phyloP scores from a whole-genome alignment of 2,888 invertebrate genomes.

The Megamerina dolium region DNA sequence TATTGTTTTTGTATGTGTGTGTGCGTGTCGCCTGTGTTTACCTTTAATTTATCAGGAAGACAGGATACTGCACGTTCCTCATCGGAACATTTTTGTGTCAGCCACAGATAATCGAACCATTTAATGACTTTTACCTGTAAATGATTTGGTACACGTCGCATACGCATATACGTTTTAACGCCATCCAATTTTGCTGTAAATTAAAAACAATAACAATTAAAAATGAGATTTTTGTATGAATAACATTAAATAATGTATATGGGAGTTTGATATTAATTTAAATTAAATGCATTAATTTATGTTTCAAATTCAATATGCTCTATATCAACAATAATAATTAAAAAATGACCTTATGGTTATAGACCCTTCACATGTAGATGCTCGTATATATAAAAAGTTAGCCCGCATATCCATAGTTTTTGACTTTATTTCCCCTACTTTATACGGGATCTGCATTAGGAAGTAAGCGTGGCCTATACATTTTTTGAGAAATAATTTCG shows the following conservation, averaged over 20 bases:
- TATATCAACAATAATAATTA: too few relatives aligned
- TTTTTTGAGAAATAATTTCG: too few relatives aligned
- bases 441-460: too few relatives aligned
- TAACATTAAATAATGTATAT: constrained; percentile 4
- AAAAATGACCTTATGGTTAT: too few relatives aligned
- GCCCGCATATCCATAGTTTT: too few relatives aligned
- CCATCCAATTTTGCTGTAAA: constrained; percentile 90
- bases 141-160: constrained; percentile 90
- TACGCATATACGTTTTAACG: constrained; percentile 97
- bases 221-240: constrained; percentile 11
- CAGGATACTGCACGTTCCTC: constrained; percentile 94
- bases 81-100: constrained; percentile 96
- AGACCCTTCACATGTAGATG: too few relatives aligned
- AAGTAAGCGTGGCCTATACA: too few relatives aligned
- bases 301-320: too few relatives aligned
- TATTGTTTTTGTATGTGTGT: background rate
- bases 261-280: too few relatives aligned
- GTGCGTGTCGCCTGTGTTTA: constrained; percentile 23
- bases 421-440: too few relatives aligned
- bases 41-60: constrained; percentile 92
- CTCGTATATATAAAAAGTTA: too few relatives aligned
- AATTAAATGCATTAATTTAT: too few relatives aligned
- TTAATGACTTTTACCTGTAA: constrained; percentile 96
- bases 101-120: constrained; percentile 99
- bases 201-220: constrained; percentile 10